Evolutionary conservation across 2,113 vertebrate genomes (phyloP).

Genomic region (Myotis davidii): DNA sequence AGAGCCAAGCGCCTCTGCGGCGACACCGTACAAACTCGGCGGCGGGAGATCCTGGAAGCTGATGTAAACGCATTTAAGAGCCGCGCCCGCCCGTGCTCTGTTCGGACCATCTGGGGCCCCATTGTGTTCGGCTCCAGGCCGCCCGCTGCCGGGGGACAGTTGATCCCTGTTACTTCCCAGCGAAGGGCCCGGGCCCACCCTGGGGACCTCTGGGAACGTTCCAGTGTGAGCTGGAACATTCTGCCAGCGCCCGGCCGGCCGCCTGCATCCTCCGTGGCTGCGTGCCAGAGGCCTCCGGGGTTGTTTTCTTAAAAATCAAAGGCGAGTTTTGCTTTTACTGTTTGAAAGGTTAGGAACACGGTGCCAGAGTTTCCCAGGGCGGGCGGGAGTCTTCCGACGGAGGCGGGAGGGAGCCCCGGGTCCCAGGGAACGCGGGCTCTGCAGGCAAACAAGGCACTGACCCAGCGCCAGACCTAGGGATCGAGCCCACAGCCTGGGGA

Average conservation of each 20-base stretch:
- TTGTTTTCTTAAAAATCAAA: conserved; percentile 81
- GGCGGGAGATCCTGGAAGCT: conserved; percentile 90
- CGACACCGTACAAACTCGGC: conserved; percentile 87
- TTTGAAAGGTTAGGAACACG: conserved; percentile 86
- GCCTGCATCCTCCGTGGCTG: conserved; percentile 86
- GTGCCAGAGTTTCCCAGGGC: conserved; percentile 85
- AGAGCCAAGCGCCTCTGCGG: conserved; percentile 77
- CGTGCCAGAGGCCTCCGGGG: conserved; percentile 81
- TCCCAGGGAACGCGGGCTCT: conserved; percentile 62
- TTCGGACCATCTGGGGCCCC: conserved; percentile 94
- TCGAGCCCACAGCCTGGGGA: no score
- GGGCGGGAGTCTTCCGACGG: conserved; percentile 74
- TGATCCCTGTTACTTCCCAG: conserved; percentile 90
- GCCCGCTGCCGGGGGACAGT: conserved; percentile 87
- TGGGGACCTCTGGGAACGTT: conserved; percentile 84
- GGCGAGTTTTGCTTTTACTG: conserved; percentile 81
- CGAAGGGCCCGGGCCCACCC: conserved; percentile 84
- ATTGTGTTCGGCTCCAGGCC: conserved; percentile 87
- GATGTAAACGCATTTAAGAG: conserved; percentile 94
- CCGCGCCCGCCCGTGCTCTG: conserved; percentile 89
- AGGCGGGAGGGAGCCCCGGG: background rate
- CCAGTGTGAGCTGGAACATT: conserved; percentile 81
- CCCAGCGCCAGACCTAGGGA: conserved; percentile 31
- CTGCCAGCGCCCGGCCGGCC: conserved; percentile 75
- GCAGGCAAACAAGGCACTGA: conserved; percentile 57